phyloP scores from a whole-genome alignment of 2,113 vertebrate genomes.

The Cynocephalus volans region DNA sequence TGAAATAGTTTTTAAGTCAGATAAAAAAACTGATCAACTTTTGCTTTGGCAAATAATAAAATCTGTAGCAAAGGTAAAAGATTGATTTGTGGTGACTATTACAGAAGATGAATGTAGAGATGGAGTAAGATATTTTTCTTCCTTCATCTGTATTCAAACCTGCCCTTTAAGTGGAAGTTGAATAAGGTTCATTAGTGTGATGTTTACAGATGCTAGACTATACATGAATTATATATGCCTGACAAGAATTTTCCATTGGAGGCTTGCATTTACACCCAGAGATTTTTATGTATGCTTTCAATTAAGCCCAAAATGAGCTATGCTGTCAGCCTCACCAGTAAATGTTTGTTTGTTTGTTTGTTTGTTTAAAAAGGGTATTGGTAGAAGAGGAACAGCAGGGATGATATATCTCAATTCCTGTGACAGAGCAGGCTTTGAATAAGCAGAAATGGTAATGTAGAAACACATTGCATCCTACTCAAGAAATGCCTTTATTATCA shows the following conservation, averaged over 20 bases:
- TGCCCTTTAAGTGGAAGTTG: not conserved
- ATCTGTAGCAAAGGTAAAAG: not conserved
- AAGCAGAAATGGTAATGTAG: not conserved
- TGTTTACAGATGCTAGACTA: not conserved
- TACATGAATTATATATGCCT: too few species aligned
- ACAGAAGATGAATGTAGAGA: not conserved
- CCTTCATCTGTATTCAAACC: not conserved
- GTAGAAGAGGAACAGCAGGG: not conserved
- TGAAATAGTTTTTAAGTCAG: not conserved
- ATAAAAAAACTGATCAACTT: not conserved
- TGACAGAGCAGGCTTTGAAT: not conserved
- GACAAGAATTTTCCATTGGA: not conserved
- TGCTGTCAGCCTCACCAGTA: not conserved
- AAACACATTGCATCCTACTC: rapidly evolving
- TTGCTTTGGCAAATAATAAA: not conserved
- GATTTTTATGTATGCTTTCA: not conserved
- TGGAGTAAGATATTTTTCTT: not conserved
- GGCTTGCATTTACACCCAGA: not conserved
- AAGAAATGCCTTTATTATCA: not conserved
- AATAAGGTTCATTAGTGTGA: not conserved
- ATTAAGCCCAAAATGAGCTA: not conserved
- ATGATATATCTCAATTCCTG: too few species aligned
- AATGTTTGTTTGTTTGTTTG: not conserved
- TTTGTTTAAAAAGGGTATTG: not conserved
- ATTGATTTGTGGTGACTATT: not conserved